phyloP scores from a whole-genome alignment of 2,113 vertebrate genomes.

The Rynchops niger region DNA sequence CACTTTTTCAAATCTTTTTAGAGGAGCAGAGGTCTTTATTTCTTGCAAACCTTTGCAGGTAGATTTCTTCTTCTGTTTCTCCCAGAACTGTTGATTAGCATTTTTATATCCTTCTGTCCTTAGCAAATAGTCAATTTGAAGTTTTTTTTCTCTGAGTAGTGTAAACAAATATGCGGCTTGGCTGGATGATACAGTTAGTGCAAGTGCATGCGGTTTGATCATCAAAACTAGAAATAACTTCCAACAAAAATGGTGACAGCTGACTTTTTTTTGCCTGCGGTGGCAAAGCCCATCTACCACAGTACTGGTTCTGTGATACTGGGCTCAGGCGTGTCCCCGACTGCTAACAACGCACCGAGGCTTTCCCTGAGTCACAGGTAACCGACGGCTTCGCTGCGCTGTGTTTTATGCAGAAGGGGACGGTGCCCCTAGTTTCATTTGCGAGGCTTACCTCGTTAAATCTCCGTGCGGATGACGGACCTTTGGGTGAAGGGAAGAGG shows the following conservation, averaged over 20 bases:
- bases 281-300: neutral
- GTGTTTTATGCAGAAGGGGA: neutral
- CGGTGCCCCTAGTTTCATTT: neutral
- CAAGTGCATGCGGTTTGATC: neutral
- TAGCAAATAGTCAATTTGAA: neutral
- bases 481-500: neutral
- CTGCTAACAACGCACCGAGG: neutral
- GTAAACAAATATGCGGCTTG: neutral
- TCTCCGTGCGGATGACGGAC: neutral
- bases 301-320: neutral
- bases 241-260: neutral
- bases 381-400: rapidly evolving
- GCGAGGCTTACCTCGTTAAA: neutral
- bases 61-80: neutral
- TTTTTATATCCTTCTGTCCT: neutral
- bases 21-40: neutral
- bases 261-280: neutral
- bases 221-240: neutral
- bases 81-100: neutral
- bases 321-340: rapidly evolving
- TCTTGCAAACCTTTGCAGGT: neutral
- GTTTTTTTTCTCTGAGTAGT: neutral
- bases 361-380: neutral
- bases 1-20: neutral
- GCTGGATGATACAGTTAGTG: neutral